Evolutionary conservation across 2,113 vertebrate genomes (phyloP), one percentile per base, ranked within the genome.

Genomic region (Picathartes gymnocephalus): DNA sequence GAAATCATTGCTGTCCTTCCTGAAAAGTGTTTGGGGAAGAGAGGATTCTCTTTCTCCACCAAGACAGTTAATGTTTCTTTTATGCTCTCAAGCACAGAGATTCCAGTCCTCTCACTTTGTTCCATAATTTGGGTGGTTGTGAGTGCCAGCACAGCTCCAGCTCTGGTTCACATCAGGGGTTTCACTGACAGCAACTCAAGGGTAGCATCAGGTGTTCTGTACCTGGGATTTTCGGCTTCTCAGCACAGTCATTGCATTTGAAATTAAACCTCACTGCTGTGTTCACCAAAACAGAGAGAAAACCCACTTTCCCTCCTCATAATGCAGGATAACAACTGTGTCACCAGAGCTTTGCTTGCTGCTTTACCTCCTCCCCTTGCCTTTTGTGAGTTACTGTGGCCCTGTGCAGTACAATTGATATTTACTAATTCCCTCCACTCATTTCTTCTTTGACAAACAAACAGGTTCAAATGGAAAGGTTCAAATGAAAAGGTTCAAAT

Each of bases 361-460:
- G 51, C 15, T 72, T 71, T 21, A 39, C 42, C 35, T 23, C 44
- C 64, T 73, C 28, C 28, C 9, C 6, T 20, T 16, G 33, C 40
- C 30, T 3, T 13, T 1, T 3, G 28, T 33, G 35, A 74, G 17
- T 16, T 30, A 21, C 20, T 30, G 20, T 20, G 35, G 11, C 35
- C n/a, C 18, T 50, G 17, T 2, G 10, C 25, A 44, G 28, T 9
- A 17, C 56, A 77, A 11, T 0, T 18, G 3, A 0, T 28, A 42
- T 23, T 27, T 47, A 24, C n/a, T 35, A 50, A 53, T 58, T 81
- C 39, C 16, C 13, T 73, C 27, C 39, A 27, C 35, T 37, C n/a
- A 11, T 22, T 56, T 76, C 33, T 24, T 19, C 16, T 61, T 27
- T 66, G 39, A 31, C 28, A 88, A 69, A 48, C 9, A 1, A 22